Conservation (phyloP, 2,888 invertebrate genomes). For the Ophioninae sp. region DNA sequence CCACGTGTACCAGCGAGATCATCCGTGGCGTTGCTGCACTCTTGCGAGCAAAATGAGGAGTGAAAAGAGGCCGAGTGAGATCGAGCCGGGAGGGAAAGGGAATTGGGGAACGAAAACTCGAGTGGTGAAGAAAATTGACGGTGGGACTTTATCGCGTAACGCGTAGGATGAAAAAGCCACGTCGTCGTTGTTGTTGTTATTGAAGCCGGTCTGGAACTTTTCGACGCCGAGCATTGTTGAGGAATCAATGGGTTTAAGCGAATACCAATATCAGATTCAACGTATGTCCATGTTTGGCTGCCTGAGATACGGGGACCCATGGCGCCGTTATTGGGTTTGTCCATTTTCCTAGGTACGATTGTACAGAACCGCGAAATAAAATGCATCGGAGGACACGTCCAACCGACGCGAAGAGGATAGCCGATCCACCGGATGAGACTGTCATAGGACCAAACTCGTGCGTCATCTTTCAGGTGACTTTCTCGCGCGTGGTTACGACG, state of each 20-base stretch:
- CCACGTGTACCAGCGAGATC: slow-evolving; percentile 24
- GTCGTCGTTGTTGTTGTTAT: slow-evolving; percentile 26
- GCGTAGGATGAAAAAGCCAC: too few relatives aligned
- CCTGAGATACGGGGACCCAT: background rate
- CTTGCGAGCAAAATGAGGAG: slow-evolving; percentile 21
- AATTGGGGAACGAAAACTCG: background rate
- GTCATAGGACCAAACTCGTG: slow-evolving; percentile 72
- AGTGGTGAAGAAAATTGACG: slow-evolving; percentile 41
- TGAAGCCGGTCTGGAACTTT: slow-evolving; percentile 33
- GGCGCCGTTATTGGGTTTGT: background rate
- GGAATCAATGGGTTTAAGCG: slow-evolving; percentile 66
- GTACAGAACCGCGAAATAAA: slow-evolving; percentile 23
- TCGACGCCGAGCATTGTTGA: slow-evolving; percentile 36
- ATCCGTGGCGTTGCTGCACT: slow-evolving; percentile 24
- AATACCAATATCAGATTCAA: slow-evolving; percentile 53
- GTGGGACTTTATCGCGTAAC: slow-evolving; percentile 40
- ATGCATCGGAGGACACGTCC: slow-evolving; percentile 36
- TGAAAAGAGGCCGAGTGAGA: slow-evolving; percentile 19
- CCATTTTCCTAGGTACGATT: background rate
- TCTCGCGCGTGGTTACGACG: slow-evolving; percentile 33
- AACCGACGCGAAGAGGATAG: slow-evolving; percentile 11
- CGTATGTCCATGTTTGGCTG: background rate
- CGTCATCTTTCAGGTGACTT: slow-evolving; percentile 71
- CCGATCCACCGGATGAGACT: slow-evolving; percentile 71
- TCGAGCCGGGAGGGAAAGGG: background rate